Evolutionary conservation across 2,113 vertebrate species (phyloP), one percentile per base, ranked within the genome.

Genomic region (Crotophaga sulcirostris): DNA sequence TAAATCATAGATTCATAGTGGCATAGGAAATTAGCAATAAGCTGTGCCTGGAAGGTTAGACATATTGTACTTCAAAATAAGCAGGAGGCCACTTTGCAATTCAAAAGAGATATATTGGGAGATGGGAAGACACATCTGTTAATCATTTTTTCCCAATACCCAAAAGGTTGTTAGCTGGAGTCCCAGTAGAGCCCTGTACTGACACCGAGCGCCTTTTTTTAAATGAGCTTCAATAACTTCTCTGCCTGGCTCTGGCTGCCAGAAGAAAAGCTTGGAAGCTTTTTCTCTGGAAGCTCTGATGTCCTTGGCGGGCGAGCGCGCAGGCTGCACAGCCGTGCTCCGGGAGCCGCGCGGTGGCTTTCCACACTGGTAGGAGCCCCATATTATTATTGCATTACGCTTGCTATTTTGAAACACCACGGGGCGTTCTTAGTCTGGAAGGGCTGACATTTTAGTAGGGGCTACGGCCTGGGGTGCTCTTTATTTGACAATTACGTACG

Each of bases 1-100:
- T 97, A 98, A 97, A 97, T 98, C 97, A 97, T 92, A 88, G 95
- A 31, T 94, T 91, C 93, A 55, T 80, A 28, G 55, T 64, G 80
- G 97, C 96, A 93, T 72, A 97, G 89, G 92, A 98, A 98, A 97
- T 97, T 34, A 97, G 96, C 94, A 96, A 89, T 92, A 84, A 96
- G 87, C 93, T 89, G 90, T 97, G 97, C 97, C 97, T 96, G 89
- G 83, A 67, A 98, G 97, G 94, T 92, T 94, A 93, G 94, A 93
- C 94, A 93, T 85, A 95, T 93, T 96, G 94, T 90, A 93, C 95
- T 98, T 97, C 94, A 95, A 90, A 95, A 97, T 68, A 93, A 97
- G 84, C 92, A 86, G 89, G 93, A 94, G 92, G 75, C 69, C 91
- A 68, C 91, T 96, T 95, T 96, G 93, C 93, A 98, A 95, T 98